phyloP scores from a whole-genome alignment of 2,888 invertebrate species.

The Isotomurus palustris region DNA sequence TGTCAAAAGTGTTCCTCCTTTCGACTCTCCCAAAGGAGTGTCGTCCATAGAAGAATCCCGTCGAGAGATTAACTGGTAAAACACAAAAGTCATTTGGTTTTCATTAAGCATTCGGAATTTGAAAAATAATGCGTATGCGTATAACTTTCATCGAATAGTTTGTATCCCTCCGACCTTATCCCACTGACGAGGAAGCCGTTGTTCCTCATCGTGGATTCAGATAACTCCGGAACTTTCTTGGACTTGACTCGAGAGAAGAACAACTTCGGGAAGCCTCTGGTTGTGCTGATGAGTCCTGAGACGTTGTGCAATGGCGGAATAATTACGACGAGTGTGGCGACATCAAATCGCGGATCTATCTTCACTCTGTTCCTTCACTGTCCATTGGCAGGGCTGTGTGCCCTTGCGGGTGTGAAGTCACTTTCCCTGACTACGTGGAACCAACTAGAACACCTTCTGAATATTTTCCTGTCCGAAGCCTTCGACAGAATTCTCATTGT shows the following conservation, averaged over 20 bases:
- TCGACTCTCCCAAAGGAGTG: no score
- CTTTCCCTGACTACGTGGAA: conserved; percentile 46
- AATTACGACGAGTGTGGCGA: conserved; percentile 2
- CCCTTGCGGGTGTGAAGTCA: conserved; percentile 80
- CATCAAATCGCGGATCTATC: conserved; percentile 65
- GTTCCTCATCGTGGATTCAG: conserved; percentile 90
- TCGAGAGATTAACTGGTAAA: no score
- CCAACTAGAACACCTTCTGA: conserved; percentile 15
- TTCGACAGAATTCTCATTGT: conserved; percentile 20
- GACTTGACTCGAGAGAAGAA: conserved; percentile 66
- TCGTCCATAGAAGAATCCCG: no score
- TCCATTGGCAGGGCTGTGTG: conserved; percentile 86
- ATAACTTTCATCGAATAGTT: no score
- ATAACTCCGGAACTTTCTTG: conserved; percentile 89
- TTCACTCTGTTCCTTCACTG: conserved; percentile 94
- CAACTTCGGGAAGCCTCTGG: conserved; percentile 82
- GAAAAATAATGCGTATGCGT: no score
- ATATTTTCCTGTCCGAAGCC: conserved; percentile 18
- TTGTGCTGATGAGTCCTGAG: conserved; percentile 88
- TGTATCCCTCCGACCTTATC: conserved; percentile 90
- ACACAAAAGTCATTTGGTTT: no score
- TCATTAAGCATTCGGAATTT: no score
- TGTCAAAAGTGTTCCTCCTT: no score
- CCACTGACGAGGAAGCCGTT: conserved; percentile 89
- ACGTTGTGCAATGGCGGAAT: conserved; percentile 49